These are phyloP conservation scores for Leptinotarsa undecemlineata DNA, from an alignment of 1,140 invertebrate species.

Conservation along the genomic window DNA sequence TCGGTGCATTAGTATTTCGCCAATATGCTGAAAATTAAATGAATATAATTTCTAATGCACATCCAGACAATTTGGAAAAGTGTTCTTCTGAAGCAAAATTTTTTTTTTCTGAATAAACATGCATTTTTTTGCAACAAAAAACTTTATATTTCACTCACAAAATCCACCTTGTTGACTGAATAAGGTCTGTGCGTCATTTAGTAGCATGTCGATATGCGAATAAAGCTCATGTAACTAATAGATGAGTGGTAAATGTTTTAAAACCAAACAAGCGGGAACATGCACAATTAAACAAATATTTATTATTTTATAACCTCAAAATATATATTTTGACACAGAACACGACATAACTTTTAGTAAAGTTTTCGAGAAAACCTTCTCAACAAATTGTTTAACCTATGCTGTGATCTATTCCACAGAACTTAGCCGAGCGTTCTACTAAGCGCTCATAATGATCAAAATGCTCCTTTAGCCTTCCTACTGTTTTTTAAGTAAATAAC, in stretches of 20 bases:
- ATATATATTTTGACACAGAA: not conserved
- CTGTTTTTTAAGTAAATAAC: no score
- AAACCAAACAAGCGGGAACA: not conserved
- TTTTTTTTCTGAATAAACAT: not conserved
- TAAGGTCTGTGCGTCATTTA: slow-evolving; percentile 24
- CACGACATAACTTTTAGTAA: not conserved
- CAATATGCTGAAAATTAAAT: slow-evolving; percentile 28
- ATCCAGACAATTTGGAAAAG: not conserved
- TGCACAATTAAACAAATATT: not conserved
- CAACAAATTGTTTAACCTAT: no score
- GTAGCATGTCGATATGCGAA: slow-evolving; percentile 17
- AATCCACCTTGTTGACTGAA: slow-evolving; percentile 34
- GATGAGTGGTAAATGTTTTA: no score
- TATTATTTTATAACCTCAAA: not conserved
- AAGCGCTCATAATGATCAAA: no score
- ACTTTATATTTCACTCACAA: slow-evolving; percentile 25
- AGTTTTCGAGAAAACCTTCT: not conserved
- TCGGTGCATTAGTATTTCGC: slow-evolving; percentile 27
- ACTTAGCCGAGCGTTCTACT: no score
- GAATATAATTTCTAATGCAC: not conserved
- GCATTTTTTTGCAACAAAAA: not conserved
- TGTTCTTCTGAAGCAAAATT: no score
- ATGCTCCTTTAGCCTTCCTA: no score
- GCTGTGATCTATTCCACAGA: no score
- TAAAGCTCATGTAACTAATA: not conserved